Base-by-base conservation (phyloP, 2,888 invertebrate genomes). In the Taenaris catops region DNA sequence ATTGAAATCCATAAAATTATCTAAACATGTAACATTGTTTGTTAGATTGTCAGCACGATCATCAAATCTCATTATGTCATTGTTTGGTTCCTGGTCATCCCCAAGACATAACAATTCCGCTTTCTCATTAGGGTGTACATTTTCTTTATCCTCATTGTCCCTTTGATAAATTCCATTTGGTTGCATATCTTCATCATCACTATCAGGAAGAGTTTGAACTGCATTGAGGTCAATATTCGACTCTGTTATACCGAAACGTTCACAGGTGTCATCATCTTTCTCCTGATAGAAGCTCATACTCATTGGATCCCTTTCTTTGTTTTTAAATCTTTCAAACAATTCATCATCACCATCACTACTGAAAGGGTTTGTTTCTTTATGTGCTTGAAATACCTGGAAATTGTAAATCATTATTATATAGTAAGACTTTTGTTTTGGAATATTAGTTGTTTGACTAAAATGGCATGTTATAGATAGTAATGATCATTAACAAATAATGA, bases 221-320 rank as follows among this genome's bases (percentile, higher is more conserved):
- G 89, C 88, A 58, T 91, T 90, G 12, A 90, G 74, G 63, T 90
- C 90, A 24, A 89, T 88, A 25, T 76, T 79, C 53, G 83, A 70
- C 33, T 66, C 68, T 38, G 56, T 61, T 49, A 63, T 69, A 18
- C 60, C 45, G 33, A 75, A 68, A 33, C 76, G 68, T 51, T 86
- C 86, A 56, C 81, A 80, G 1, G 84, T 83, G 42, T 88, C 88
- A 48, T 88, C 88, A 50, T 88, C 88, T 56, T 89, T 88, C 53
- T 90, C 89, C 54, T 89, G 90, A 55, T 90, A 90, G 61, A 90
- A 90, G 34, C 90, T 90, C 89, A 89, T 89, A 44, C 89, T 90
- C 90, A 91, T 91, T 7, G 90, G 90, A 70, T 90, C 90, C 38
- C 87, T 71, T 56, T 89, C 89, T 57, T 89, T 89, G 49, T 81